Evolutionary conservation across 1,140 invertebrate genomes (phyloP).

Genomic region (Nymphalis io): DNA sequence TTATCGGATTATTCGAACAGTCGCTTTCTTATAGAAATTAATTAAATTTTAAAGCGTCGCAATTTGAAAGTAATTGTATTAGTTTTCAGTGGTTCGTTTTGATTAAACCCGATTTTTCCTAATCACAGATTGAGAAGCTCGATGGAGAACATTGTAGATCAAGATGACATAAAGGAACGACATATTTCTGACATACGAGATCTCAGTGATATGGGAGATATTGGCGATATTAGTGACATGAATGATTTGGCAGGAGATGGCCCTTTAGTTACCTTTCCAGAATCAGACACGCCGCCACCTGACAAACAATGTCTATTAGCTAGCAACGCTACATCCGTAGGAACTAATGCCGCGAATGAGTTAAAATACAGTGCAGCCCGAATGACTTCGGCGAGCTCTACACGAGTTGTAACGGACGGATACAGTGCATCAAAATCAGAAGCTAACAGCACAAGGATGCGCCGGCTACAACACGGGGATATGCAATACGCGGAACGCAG

Average conservation of each 20-base stretch:
- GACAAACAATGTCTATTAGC: constrained; percentile 78
- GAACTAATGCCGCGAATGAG: constrained; percentile 70
- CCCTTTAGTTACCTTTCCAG: constrained; percentile 89
- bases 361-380: constrained; percentile 86
- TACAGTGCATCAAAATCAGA: constrained; percentile 89
- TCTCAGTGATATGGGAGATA: constrained; percentile 74
- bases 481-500: constrained; percentile 85
- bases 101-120: not conserved
- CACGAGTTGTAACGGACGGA: constrained; percentile 90
- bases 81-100: not conserved
- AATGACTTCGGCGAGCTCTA: constrained; percentile 90
- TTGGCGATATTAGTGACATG: constrained; percentile 74
- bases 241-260: constrained; percentile 75
- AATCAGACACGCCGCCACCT: constrained; percentile 85
- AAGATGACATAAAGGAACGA: constrained; percentile 70
- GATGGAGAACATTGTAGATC: constrained; percentile 84
- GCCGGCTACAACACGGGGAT: constrained; percentile 89
- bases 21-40: not conserved
- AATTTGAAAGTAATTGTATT: not conserved
- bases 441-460: constrained; percentile 89
- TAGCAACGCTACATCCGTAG: constrained; percentile 58
- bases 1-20: not conserved
- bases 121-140: constrained; percentile 82
- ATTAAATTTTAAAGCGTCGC: not conserved
- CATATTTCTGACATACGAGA: constrained; percentile 80